These are phyloP conservation scores for Subacronicta megacephala DNA, from an alignment of 2,888 invertebrate genomes.

Conservation along the genomic window DNA sequence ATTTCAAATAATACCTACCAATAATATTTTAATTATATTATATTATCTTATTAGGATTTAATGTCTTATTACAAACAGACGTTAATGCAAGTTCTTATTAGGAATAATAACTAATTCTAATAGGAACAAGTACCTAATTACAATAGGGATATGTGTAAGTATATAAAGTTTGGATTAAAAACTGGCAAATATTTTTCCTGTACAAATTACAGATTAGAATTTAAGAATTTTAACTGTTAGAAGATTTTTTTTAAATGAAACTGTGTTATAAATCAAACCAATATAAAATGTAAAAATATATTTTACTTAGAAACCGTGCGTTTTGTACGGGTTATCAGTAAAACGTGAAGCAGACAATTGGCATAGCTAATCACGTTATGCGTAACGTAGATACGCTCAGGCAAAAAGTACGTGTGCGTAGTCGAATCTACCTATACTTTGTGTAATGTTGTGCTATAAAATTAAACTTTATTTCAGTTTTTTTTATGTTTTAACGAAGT, in stretches of 20 bases:
- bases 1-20: too few relatives aligned
- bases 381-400: constrained; percentile 51
- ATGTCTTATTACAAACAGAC: too few relatives aligned
- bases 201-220: neutral
- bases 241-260: neutral
- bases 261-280: constrained; percentile 20
- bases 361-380: constrained; percentile 53
- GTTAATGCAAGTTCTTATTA: too few relatives aligned
- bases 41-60: too few relatives aligned
- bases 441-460: constrained; percentile 41
- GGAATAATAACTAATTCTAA: too few relatives aligned
- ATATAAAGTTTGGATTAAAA: too few relatives aligned
- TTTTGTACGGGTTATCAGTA: constrained; percentile 48
- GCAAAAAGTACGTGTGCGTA: constrained; percentile 34
- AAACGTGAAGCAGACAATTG: constrained; percentile 52
- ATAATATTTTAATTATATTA: too few relatives aligned
- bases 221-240: neutral
- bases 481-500: too few relatives aligned
- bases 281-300: constrained; percentile 12
- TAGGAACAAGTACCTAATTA: too few relatives aligned
- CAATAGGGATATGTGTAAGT: too few relatives aligned
- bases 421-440: constrained; percentile 32
- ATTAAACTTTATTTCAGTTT: constrained; percentile 11
- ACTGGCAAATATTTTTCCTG: too few relatives aligned
- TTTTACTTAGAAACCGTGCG: constrained; percentile 27